Evolutionary conservation across 2,113 vertebrate species (phyloP), one percentile per base, ranked within the genome.

Genomic region (Struthidea cinerea): DNA sequence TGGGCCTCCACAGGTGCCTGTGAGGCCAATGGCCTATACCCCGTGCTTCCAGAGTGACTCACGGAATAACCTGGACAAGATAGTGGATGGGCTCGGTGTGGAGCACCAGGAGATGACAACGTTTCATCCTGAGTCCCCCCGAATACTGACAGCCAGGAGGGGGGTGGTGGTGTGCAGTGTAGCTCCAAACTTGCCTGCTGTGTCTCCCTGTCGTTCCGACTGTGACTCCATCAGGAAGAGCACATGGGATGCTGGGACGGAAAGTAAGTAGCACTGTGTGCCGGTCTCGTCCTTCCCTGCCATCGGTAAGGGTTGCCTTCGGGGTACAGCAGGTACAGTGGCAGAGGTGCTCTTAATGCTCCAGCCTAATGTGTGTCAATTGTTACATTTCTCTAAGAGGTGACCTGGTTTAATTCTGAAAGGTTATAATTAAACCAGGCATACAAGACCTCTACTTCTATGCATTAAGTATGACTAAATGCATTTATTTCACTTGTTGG

Each of bases 81-180:
- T 99, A 90, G 98, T 98, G n/a, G 99, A 99, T 8, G 98, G 98
- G 4, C 97, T 98, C 14, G 96, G 97, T 0, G 95, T 97, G 57
- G 99, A 99, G 93, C 98, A 99, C 82, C 99, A 99, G 49, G 99
- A 99, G 96, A 99, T 99, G 99, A 99, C 98, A 19, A 99, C 99
- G 0, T 99, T 99, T 73, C 99, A 99, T 93, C 99, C 99, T 0
- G 99, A 99, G 89, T 99, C 99, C 4, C 99, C 99, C 0, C 98
- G 99, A 90, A 99, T 99, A 85, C 97, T 99, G 52, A 98, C 98
- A 1, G 98, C 98, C 61, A 97, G 99, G 71, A 98, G 98, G 10
- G 99, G 99, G 0, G 99, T 99, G 76, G 99, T 99, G 33, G 99
- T 99, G 78, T 99, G 99, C 96, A 99, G 99, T 0, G 99, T 99